These are phyloP conservation scores for Mamestra configurata DNA, from an alignment of 1,140 invertebrate species.

Conservation along the genomic window DNA sequence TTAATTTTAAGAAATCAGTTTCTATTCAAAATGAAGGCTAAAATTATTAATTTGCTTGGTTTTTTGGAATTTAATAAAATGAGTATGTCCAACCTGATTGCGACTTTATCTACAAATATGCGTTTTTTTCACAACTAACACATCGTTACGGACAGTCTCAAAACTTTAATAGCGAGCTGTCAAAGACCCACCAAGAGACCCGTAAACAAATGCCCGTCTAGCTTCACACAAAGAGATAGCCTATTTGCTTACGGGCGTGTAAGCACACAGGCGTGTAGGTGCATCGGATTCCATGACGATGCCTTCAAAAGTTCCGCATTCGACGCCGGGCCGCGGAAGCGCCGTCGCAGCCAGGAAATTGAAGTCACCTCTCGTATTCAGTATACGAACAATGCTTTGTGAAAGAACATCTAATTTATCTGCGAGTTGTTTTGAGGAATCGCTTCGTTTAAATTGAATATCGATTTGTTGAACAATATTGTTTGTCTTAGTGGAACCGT, in stretches of 20 bases:
- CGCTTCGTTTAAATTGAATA: constrained; percentile 82
- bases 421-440: constrained; percentile 77
- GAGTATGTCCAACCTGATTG: no score
- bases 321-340: constrained; percentile 72
- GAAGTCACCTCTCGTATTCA: constrained; percentile 81
- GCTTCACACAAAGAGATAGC: constrained; percentile 64
- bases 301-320: constrained; percentile 81
- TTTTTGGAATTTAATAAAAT: no score
- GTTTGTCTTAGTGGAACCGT: constrained; percentile 49
- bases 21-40: no score
- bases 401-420: constrained; percentile 86
- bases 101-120: no score
- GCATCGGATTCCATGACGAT: constrained; percentile 80
- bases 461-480: constrained; percentile 69
- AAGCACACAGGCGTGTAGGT: constrained; percentile 76
- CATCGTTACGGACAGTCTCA: no score
- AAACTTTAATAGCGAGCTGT: no score
- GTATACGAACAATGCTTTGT: constrained; percentile 82
- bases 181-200: not conserved
- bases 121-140: no score
- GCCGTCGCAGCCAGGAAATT: constrained; percentile 81
- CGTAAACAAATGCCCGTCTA: constrained; percentile 45
- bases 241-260: constrained; percentile 75
- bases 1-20: no score
- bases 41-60: no score